Base-by-base conservation (phyloP, 2,113 vertebrate genomes). In the Bubo blakistoni region DNA sequence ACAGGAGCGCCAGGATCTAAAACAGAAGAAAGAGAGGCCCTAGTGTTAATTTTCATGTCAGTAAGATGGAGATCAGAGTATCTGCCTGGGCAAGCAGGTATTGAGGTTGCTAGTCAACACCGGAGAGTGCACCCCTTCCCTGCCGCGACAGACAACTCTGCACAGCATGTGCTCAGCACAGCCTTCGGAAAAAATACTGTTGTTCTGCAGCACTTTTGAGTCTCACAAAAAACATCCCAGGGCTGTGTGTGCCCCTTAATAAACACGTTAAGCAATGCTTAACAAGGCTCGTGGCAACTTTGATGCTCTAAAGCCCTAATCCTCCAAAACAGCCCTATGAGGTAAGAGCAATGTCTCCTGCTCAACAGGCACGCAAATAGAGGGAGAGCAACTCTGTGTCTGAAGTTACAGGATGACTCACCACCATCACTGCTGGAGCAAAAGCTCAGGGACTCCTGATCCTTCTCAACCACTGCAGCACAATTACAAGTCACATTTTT, bases 1-100 rank as follows among this genome's bases (percentile, higher is more conserved):
- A 99, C 97, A 94, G 99, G 98, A 98, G 99, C 99, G 78, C 99
- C 99, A 97, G 99, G 98, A 98, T 99, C 99, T 99, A 97, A 8
- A 80, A 97, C 25, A 97, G 51, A 97, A 98, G 91, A 97, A 82
- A 93, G 73, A 52, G 26, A 98, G 83, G 94, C 32, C 70, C 13
- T 46, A 74, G 36, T 21, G 52, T 98, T 93, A 98, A 71, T 67
- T 86, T 83, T 47, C 30, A 74, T 5, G 18, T 70, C 49, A 73
- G 20, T 57, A 32, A 78, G 47, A 63, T 19, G 36, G 54, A 80
- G 58, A 70, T 42, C 62, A 77, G 24, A 69, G n/a, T 40, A 76
- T 40, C 34, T 91, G 70, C 25, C 36, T 66, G 26, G 34, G 47
- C 2, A 9, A 93, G 77, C 69, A 69, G 44, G 69, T 57, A 85